A percentile compares a stretch with the other conserved stretches of the same genome.
Conservation (phyloP, 2,888 invertebrate genomes). For the Agonopterix heracliana region DNA sequence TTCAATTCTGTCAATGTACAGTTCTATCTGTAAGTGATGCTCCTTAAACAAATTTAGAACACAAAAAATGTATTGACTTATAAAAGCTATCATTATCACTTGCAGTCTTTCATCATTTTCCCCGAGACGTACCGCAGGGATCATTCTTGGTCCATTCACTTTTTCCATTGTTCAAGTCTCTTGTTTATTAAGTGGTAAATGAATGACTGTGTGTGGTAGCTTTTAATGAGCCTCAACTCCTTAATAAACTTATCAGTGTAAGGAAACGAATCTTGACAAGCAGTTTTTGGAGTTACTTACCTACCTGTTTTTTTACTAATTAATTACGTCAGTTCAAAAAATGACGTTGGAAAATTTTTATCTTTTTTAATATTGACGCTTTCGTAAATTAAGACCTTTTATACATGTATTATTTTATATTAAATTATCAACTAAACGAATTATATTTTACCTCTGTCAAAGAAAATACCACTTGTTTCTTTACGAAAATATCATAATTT, state of each 20-base stretch:
- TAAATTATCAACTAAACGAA: no score
- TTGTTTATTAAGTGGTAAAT: slow-evolving; percentile 14
- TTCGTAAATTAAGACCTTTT: slow-evolving; percentile 2
- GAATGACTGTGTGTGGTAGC: slow-evolving; percentile 16
- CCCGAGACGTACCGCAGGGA: no score
- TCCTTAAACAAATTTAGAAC: no score
- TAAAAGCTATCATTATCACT: no score
- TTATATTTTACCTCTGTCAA: no score
- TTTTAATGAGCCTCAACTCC: slow-evolving; percentile 17
- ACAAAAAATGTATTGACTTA: no score
- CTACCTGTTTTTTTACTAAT: slow-evolving; percentile 17
- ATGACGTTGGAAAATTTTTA: not conserved
- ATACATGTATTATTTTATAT: not conserved
- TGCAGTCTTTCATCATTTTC: no score
- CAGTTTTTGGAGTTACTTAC: slow-evolving; percentile 16
- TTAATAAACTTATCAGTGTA: slow-evolving; percentile 32
- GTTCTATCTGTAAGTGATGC: no score
- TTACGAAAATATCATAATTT: no score
- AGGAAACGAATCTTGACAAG: slow-evolving; percentile 25
- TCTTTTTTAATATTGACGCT: not conserved
- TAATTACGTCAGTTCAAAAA: slow-evolving; percentile 21
- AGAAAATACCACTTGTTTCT: no score
- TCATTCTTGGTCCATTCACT: slow-evolving; percentile 3
- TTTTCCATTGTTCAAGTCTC: not conserved
- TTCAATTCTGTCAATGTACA: no score